Evolutionary conservation across 2,113 vertebrate species (phyloP), one percentile per base, ranked within the genome.

Genomic region (Cygnus buccinator): DNA sequence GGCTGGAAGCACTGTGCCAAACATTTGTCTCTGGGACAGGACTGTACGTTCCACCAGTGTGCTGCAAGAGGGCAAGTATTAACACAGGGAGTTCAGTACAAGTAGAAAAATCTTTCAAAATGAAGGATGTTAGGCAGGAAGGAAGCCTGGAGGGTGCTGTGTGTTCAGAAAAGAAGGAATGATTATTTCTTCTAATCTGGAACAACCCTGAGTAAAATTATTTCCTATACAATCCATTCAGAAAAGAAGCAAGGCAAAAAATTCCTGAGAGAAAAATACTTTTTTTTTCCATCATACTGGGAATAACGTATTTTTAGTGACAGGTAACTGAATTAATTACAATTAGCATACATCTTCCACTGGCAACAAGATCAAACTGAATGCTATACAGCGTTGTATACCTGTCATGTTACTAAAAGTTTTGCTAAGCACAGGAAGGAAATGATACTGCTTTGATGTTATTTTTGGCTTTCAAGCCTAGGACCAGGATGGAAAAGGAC

Each of bases 11-110:
- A 59, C 59, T 50, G 73, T 95, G 92, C 97, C 95, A 97, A 94
- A 96, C 89, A 95, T 95, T 95, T 89, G 29, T 85, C 95, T 96
- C 91, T 90, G 87, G 92, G 96, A 88, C 66, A 93, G 94, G 70
- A 80, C 86, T 96, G 79, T 95, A 29, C 20, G 95, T 97, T 97
- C 93, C 87, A 85, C 89, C 44, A 84, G 59, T 15, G 92, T 93
- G 33, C 96, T 95, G 75, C 73, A 90, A 62, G 66, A 89, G 70
- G 35, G 63, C 91, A 55, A 96, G 28, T 7, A 11, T 72, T 93
- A 95, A 92, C 62, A 82, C 16, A 4, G 22, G 26, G 77, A 92
- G 73, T 48, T 68, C 87, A 85, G 75, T 11, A 66, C 91, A 91
- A 85, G 41, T 3, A 71, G 57, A 95, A 89, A 96, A 79, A 83